Base-by-base conservation (phyloP, 2,113 vertebrate genomes). In the Phyllostomus hastatus region DNA sequence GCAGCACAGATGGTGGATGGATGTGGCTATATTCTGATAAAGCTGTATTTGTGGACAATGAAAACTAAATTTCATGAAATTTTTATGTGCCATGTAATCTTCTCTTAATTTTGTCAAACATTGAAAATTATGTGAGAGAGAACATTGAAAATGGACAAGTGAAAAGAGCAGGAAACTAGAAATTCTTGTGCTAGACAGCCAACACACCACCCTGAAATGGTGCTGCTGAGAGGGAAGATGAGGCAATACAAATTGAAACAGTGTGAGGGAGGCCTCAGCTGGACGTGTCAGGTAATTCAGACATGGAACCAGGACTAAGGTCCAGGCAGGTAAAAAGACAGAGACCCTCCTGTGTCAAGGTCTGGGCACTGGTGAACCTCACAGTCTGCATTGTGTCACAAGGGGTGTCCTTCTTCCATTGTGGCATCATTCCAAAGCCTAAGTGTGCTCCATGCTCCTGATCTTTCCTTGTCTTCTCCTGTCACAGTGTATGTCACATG, bases 151-250 rank as follows among this genome's bases (percentile, higher is more conserved):
- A 12, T 12, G 54, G n/a, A 43, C 86, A 35, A 54, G 41, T 41
- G 54, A 64, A 50, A 41, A 79, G 19, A 64, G n/a, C 4, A 64
- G 66, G 64, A 84, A 79, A 50, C 14, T 22, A 41, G 48, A 7
- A 8, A 24, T 64, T 75, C 46, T 35, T 16, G 0, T 10, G 5
- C 26, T 67, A 48, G 33, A 48, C 19, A 76, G 46, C 3, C 38
- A 79, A 5, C 6, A 20, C 0, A 0, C 24, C 14, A 28, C 12
- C 48, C 17, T 46, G 48, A 16, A 38, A 22, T 7, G 15, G 50
- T 16, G 35, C 19, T 1, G 24, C 52, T 1, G 7, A 31, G 19
- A 50, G 31, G 24, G n/a, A 24, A 50, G 41, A 22, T 2, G 14
- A 33, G 70, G 67, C 20, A 78, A 38, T 11, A 26, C 3, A 5